Evolutionary conservation across 2,888 invertebrate species (phyloP), one percentile per base, ranked within the genome.

Genomic region (Eugnorisma glareosa): DNA sequence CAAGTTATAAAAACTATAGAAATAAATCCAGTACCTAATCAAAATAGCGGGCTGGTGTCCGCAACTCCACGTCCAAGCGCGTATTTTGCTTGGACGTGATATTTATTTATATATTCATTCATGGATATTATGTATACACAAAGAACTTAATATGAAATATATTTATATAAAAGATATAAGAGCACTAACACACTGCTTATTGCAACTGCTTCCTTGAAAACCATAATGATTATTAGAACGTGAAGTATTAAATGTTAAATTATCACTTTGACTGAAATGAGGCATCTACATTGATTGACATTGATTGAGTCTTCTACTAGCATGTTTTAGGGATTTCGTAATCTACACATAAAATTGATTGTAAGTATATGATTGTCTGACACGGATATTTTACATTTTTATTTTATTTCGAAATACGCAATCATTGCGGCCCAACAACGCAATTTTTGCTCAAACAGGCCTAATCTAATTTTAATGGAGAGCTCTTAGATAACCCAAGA

Each of bases 381-480:
- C 18, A 13, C 7, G 1, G 24, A n/a, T 28, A 54, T 75, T 68
- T 43, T 57, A 64, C 24, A 35, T 40, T 63, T 15, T 54, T 54
- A n/a, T 21, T 57, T 75, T 6, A 40, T 67, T n/a, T 45, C 18
- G 8, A 68, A 37, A 66, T 51, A 28, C 24, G 5, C 61, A 61
- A 28, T 31, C 48, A 43, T 40, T 24, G 31, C 54, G 5, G 45
- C 54, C 43, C 40, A 67, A 40, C 28, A 77, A 57, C 54, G 77
- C 28, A 67, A 63, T 82, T 77, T 82, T 67, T 40, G 35, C 57
- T 15, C 24, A 77, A 82, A 70, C 48, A 43, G 13, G 35, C 61
- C n/a, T 84, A 87, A 87, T 87, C 79, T 82, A 81, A 84, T 84
- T 86, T 84, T 82, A 87, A 87, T 85, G 81, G 70, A 68, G 43